Percentiles rank a stretch among this genome's conserved stretches.
phyloP scores from a whole-genome alignment of 92 coral and sea anemone genomes.

The Diadumene lineata region DNA sequence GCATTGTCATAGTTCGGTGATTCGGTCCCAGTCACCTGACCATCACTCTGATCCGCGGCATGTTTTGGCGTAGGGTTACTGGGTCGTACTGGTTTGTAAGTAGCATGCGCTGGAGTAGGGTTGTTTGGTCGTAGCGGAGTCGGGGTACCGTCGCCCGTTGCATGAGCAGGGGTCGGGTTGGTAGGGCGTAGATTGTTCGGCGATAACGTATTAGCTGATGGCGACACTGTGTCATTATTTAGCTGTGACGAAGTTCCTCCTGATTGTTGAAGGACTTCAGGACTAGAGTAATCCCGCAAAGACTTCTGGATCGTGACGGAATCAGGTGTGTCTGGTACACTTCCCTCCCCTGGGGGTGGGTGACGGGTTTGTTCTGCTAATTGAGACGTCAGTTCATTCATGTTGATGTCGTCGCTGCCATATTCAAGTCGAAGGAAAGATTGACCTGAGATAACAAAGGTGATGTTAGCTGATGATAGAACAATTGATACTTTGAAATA shows the following conservation, averaged over 20 bases:
- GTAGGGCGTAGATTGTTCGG: constrained; percentile 89
- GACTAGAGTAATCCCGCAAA: constrained; percentile 23
- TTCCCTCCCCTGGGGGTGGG: constrained; percentile 87
- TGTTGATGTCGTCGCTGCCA: constrained; percentile 67
- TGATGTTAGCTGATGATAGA: not conserved
- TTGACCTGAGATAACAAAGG: constrained; percentile 65
- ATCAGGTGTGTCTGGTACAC: constrained; percentile 66
- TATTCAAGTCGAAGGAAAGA: constrained; percentile 74
- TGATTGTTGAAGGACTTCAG: constrained; percentile 8
- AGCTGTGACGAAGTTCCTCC: not conserved
- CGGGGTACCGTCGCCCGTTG: constrained; percentile 89
- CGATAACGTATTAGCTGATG: constrained; percentile 53
- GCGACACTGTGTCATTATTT: constrained; percentile 35
- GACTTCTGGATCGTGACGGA: constrained; percentile 4
- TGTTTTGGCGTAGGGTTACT: constrained; percentile 87
- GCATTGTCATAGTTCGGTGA: constrained; percentile 61
- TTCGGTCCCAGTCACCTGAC: constrained; percentile 19
- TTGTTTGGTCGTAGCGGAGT: constrained; percentile 87
- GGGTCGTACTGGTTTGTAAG: constrained; percentile 65
- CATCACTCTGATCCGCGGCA: constrained; percentile 47
- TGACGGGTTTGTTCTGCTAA: constrained; percentile 92
- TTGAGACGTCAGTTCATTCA: constrained; percentile 73
- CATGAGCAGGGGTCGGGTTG: constrained; percentile 99
- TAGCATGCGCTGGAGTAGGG: constrained; percentile 93
- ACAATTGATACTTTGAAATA: not conserved